Evolutionary conservation across 2,888 invertebrate species (phyloP).

Genomic region (Drosophila koepferae): DNA sequence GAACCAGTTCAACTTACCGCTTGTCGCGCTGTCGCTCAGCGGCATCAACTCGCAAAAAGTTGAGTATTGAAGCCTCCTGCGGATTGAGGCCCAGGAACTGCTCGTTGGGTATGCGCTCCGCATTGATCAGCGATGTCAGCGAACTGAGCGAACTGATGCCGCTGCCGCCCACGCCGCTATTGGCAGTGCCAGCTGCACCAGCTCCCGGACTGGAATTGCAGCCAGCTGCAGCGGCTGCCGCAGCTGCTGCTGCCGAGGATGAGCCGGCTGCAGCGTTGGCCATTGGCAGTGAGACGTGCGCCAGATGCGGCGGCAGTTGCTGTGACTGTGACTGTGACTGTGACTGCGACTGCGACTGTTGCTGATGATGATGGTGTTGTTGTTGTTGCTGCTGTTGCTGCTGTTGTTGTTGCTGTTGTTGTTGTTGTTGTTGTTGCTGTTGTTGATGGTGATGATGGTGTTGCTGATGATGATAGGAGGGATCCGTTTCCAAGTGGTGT

Average conservation of each 20-base stretch:
- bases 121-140: conserved; percentile 86
- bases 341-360: conserved; percentile 43
- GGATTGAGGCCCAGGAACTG: conserved; percentile 85
- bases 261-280: conserved; percentile 68
- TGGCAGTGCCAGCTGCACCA: conserved; percentile 35
- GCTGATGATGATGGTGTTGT: conserved; percentile 47
- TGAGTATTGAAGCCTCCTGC: conserved; percentile 88
- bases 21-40: conserved; percentile 89
- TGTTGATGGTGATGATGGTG: conserved; percentile 84
- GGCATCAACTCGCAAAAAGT: conserved; percentile 88
- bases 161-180: conserved; percentile 35
- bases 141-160: conserved; percentile 81
- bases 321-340: conserved; percentile 55
- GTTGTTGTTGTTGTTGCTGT: conserved; percentile 43
- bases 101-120: conserved; percentile 87
- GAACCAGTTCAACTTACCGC: conserved; percentile 71
- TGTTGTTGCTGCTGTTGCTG: conserved; percentile 53
- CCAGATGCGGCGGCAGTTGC: conserved; percentile 68
- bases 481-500: conserved; percentile 84
- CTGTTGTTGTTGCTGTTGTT: conserved; percentile 68
- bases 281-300: conserved; percentile 70
- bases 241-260: conserved; percentile 69
- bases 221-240: conserved; percentile 55
- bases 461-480: conserved; percentile 84
- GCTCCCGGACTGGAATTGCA: conserved; percentile 49